A percentile compares a stretch with the other conserved stretches of the same genome.
Conservation (phyloP, 2,797 vertebrate species). For the Choloepus didactylus region DNA sequence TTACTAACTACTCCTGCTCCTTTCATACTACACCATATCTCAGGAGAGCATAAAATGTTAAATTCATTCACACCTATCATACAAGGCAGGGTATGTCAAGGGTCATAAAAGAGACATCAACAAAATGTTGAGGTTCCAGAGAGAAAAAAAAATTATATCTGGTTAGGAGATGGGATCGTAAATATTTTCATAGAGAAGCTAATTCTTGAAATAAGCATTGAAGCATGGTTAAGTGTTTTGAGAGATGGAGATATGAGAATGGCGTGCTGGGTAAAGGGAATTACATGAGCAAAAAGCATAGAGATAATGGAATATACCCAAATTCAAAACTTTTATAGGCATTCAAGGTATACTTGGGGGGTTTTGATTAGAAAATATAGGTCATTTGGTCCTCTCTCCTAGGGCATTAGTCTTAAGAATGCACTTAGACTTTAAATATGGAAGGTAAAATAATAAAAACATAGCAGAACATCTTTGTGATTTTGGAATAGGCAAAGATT, state of each 20-base stretch:
- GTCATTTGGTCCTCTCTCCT: too few species aligned
- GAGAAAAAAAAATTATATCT: neutral
- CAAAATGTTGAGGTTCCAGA: slow-evolving; percentile 11
- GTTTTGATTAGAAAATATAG: neutral
- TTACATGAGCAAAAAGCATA: neutral
- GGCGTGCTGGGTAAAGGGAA: neutral
- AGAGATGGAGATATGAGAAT: neutral
- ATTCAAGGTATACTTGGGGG: neutral
- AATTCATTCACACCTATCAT: slow-evolving; percentile 7
- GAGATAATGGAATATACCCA: neutral
- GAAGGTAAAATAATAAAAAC: slow-evolving; percentile 33
- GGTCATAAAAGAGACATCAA: neutral
- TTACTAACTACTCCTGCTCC: neutral
- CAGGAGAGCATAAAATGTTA: neutral
- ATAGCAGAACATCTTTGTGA: neutral
- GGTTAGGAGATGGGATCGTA: slow-evolving; percentile 10
- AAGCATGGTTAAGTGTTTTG: neutral
- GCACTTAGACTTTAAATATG: too few species aligned
- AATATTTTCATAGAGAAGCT: neutral
- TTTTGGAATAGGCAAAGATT: slow-evolving; percentile 18
- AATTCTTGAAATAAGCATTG: neutral
- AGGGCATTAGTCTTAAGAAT: too few species aligned
- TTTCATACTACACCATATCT: neutral
- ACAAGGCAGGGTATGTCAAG: neutral
- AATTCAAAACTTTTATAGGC: neutral